Percentiles rank a stretch among this genome's conserved stretches.
phyloP scores from a whole-genome alignment of 2,888 invertebrate species.

The Metopia argyrocephala region DNA sequence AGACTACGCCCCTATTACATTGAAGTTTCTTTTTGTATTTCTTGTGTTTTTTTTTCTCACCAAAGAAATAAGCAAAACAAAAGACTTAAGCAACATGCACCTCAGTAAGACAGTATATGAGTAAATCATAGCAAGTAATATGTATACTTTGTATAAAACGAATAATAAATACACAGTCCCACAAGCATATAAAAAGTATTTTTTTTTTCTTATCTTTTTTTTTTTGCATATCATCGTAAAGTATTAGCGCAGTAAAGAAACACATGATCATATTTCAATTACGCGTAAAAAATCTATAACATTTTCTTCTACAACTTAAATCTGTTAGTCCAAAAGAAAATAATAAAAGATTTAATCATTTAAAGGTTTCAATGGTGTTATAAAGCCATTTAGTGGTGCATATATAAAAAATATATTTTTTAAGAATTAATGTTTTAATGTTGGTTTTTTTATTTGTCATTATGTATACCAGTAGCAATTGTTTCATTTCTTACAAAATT shows the following conservation, averaged over 20 bases:
- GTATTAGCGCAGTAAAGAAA: constrained; percentile 4
- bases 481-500: constrained; percentile 3
- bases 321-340: background rate
- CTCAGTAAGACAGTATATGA: background rate
- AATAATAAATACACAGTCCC: background rate
- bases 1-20: constrained; percentile 16
- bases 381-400: constrained; percentile 28
- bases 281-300: constrained; percentile 45
- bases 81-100: constrained; percentile 56
- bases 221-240: constrained; percentile 34
- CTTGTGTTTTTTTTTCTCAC: background rate
- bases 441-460: background rate
- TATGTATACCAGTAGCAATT: constrained; percentile 7
- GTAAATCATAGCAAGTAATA: constrained; percentile 10
- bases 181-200: no score
- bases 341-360: background rate
- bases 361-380: constrained; percentile 17
- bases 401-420: background rate
- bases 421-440: background rate
- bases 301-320: constrained; percentile 9
- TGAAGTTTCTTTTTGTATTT: background rate
- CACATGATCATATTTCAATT: constrained; percentile 49
- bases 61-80: constrained; percentile 28
- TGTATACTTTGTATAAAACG: background rate
- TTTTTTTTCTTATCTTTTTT: background rate